Evolutionary conservation across 2,113 vertebrate species (phyloP), one percentile per base, ranked within the genome.

Genomic region (Aptenodytes forsteri): DNA sequence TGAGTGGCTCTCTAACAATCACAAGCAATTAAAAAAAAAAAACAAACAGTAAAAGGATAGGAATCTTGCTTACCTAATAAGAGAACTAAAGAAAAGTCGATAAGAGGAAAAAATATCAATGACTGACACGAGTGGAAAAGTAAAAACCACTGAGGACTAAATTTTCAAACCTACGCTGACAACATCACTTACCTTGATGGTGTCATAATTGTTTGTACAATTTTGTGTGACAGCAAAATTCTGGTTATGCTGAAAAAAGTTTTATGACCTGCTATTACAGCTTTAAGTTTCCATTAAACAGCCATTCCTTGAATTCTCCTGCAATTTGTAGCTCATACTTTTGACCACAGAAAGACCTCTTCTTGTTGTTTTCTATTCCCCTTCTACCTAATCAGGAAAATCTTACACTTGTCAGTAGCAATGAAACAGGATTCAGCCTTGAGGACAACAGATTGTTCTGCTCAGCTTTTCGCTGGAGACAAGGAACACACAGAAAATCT

Each of bases 191-290:
- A 36, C n/a, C 55, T 58, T 58, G 54, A 56, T 4, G 6, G 32
- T 71, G 40, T 95, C 58, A 64, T 93, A 95, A 90, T 89, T 77
- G 27, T 64, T 91, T n/a, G 52, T 42, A 54, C 30, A 55, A 94
- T 90, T 96, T 72, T 26, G 18, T 87, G 70, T 87, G 87, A 83
- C 87, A 85, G 30, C 29, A 77, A 83, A 91, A 83, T 91, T 91
- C 81, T 59, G 42, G 66, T 73, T 89, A 21, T 32, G 42, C 42
- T 72, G 61, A 46, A 79, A 78, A 42, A 65, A 76, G 21, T 69
- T 85, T 76, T 83, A 61, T 91, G 70, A 66, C 75, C 77, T 79
- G 36, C 25, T 78, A 54, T 93, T 87, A 91, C 18, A 89, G 22
- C 38, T 94, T 89, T 72, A 91, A 65, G 29, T 77, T 88, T 46